Evolutionary conservation across 2,113 vertebrate species (phyloP).

Genomic region (Passer montanus): DNA sequence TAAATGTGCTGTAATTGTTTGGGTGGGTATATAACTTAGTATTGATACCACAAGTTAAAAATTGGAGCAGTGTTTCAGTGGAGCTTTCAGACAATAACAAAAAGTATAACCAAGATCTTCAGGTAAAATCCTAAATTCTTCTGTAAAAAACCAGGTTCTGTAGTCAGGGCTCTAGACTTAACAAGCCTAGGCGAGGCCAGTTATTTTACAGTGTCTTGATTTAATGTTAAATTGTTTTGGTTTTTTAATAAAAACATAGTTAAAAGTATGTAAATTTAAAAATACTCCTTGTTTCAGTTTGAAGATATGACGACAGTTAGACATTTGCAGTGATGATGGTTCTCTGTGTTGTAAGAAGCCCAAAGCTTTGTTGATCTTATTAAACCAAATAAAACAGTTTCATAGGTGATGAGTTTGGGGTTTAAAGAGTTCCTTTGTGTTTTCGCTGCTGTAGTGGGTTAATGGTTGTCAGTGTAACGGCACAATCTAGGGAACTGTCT

Average conservation of each 20-base stretch:
- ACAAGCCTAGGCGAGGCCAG: background rate
- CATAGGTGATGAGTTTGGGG: background rate
- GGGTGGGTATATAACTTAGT: background rate
- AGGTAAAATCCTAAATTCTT: background rate
- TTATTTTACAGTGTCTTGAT: background rate
- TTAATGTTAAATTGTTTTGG: background rate
- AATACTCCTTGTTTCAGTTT: background rate
- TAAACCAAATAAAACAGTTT: background rate
- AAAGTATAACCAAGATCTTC: background rate
- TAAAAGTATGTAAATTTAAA: background rate
- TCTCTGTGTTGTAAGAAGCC: background rate
- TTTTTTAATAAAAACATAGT: background rate
- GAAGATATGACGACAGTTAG: background rate
- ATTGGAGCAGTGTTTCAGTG: background rate
- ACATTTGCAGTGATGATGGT: background rate
- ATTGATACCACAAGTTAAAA: background rate
- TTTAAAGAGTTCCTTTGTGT: background rate
- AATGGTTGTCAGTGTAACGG: background rate
- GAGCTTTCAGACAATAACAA: background rate
- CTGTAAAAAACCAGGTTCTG: background rate
- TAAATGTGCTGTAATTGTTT: background rate
- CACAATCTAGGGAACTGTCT: background rate
- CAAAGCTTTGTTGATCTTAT: background rate
- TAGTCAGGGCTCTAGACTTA: background rate
- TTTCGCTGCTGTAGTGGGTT: background rate